Evolutionary conservation across 2,113 vertebrate species (phyloP).

Genomic region (Hucho hucho): DNA sequence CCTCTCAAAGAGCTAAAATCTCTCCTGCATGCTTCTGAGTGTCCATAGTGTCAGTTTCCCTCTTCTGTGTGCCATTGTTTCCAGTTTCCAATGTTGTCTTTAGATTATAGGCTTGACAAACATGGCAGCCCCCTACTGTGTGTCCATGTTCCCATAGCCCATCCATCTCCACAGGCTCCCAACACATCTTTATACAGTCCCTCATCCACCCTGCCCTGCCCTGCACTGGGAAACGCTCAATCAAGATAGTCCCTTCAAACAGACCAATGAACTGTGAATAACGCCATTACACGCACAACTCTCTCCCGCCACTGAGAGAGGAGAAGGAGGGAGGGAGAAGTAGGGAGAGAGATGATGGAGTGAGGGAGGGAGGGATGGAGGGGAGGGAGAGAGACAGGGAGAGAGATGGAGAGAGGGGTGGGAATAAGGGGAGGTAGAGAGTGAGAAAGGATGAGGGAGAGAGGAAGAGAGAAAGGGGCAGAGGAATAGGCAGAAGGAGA

Average conservation of each 20-base stretch:
- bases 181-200: conserved; percentile 67
- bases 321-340: not conserved
- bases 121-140: conserved; percentile 14
- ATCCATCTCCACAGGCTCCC: conserved; percentile 62
- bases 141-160: conserved; percentile 58
- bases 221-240: conserved; percentile 57
- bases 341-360: conserved; percentile 21
- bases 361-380: conserved; percentile 25
- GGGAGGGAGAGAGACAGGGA: not conserved
- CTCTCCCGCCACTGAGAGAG: not conserved
- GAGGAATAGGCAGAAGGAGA: conserved; percentile 37
- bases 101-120: not conserved
- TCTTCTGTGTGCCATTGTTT: too few relatives aligned
- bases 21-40: too few relatives aligned
- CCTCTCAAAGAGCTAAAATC: too few relatives aligned
- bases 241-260: conserved; percentile 75
- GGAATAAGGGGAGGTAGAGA: conserved; percentile 42
- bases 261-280: conserved; percentile 77
- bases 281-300: conserved; percentile 65
- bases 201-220: conserved; percentile 44
- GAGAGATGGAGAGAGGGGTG: conserved; percentile 24
- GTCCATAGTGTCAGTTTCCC: too few relatives aligned
- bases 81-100: not conserved
- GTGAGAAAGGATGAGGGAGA: conserved; percentile 39
- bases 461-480: conserved; percentile 37